Evolutionary conservation across 2,888 invertebrate genomes (phyloP).

Genomic region (Xestoiulus laeticollis): DNA sequence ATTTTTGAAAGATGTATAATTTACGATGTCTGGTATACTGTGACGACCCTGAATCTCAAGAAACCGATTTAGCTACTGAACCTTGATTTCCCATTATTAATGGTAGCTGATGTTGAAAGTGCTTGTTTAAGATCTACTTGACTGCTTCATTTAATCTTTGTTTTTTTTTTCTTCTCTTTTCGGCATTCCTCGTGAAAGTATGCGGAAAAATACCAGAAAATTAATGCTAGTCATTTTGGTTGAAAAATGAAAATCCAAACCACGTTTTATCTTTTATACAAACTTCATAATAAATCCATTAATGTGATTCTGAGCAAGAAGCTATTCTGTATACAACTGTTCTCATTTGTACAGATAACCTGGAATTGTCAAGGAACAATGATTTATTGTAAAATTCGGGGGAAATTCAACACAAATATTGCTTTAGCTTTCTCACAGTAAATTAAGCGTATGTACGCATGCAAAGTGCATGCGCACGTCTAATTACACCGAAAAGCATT

Average conservation of each 20-base stretch:
- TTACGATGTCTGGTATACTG: not conserved
- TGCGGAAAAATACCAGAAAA: not conserved
- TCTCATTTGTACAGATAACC: too few relatives aligned
- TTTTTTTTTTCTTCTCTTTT: not conserved
- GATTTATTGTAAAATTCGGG: too few relatives aligned
- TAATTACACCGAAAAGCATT: too few relatives aligned
- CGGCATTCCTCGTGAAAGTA: not conserved
- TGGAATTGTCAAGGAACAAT: too few relatives aligned
- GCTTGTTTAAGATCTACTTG: not conserved
- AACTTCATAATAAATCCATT: too few relatives aligned
- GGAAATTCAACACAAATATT: too few relatives aligned
- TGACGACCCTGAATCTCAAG: not conserved
- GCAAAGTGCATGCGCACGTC: too few relatives aligned
- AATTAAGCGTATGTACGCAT: too few relatives aligned
- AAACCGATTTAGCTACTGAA: not conserved
- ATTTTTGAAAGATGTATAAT: not conserved
- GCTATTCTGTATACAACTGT: too few relatives aligned
- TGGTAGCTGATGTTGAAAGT: not conserved
- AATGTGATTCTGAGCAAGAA: too few relatives aligned
- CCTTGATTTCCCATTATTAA: not conserved
- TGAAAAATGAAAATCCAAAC: not conserved
- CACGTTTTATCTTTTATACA: not conserved
- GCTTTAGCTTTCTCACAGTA: too few relatives aligned
- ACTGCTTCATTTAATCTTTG: not conserved
- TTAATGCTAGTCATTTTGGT: not conserved